phyloP scores from a whole-genome alignment of 2,888 invertebrate species.

The Gnatocerus cornutus region DNA sequence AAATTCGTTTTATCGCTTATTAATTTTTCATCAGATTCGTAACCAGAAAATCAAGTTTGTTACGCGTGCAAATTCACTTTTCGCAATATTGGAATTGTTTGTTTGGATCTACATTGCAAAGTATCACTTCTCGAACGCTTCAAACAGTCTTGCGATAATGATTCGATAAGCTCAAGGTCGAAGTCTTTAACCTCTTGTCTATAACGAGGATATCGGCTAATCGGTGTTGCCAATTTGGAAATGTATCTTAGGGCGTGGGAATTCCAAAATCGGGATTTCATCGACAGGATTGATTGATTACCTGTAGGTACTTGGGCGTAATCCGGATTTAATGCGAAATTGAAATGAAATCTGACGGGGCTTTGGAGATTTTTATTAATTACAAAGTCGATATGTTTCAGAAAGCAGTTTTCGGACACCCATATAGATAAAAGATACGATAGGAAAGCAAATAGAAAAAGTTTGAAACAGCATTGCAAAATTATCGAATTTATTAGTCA shows the following conservation, averaged over 20 bases:
- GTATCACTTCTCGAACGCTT: neutral
- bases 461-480: too few relatives aligned
- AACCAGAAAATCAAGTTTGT: neutral
- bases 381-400: too few relatives aligned
- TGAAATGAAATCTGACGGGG: too few relatives aligned
- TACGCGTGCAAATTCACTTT: neutral
- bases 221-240: neutral
- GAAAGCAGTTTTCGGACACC: too few relatives aligned
- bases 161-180: slow-evolving; percentile 49
- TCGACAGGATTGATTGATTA: too few relatives aligned
- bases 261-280: too few relatives aligned
- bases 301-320: too few relatives aligned
- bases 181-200: slow-evolving; percentile 48
- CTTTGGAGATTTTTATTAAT: too few relatives aligned
- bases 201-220: slow-evolving; percentile 40
- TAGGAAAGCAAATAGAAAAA: too few relatives aligned
- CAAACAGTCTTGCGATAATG: slow-evolving; percentile 44
- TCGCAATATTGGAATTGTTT: slow-evolving; percentile 5
- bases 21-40: neutral
- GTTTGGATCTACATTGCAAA: slow-evolving; percentile 19
- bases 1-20: slow-evolving; percentile 14
- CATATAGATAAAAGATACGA: too few relatives aligned
- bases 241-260: neutral
- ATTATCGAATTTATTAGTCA: too few relatives aligned
- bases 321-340: too few relatives aligned